These are phyloP conservation scores for Tetrao urogallus DNA, from an alignment of 2,113 vertebrate species.

Conservation along the genomic window DNA sequence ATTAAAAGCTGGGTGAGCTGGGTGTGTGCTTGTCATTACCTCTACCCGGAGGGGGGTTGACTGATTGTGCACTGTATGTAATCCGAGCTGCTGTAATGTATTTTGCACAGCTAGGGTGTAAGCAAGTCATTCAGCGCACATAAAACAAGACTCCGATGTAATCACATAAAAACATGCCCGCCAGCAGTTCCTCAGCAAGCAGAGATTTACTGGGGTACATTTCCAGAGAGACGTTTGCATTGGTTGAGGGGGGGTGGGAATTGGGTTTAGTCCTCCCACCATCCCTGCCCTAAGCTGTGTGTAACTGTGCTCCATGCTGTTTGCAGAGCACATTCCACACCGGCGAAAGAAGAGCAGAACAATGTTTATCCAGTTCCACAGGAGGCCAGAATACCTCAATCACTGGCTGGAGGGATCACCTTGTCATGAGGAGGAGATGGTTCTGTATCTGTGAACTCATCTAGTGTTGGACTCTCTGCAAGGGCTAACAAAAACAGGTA, in stretches of 20 bases:
- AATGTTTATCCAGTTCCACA: neutral
- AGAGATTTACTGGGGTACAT: constrained; percentile 43
- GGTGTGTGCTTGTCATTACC: constrained; percentile 67
- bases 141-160: constrained; percentile 35
- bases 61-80: constrained; percentile 36
- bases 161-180: constrained; percentile 53
- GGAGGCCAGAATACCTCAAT: neutral
- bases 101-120: constrained; percentile 63
- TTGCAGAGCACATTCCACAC: neutral
- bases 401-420: neutral
- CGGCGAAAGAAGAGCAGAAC: neutral
- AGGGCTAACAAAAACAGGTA: neutral
- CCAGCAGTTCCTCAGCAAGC: constrained; percentile 55
- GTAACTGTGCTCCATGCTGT: neutral
- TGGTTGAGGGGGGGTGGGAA: neutral
- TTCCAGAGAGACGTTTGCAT: constrained; percentile 15
- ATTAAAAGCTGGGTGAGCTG: constrained; percentile 70
- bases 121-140: constrained; percentile 54
- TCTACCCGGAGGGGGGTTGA: constrained; percentile 49
- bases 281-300: neutral
- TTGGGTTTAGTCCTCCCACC: neutral
- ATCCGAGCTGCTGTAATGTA: constrained; percentile 63
- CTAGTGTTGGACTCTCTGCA: neutral
- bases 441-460: neutral
- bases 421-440: neutral